phyloP scores from a whole-genome alignment of 1,140 invertebrate species.

The Hestina assimilis region DNA sequence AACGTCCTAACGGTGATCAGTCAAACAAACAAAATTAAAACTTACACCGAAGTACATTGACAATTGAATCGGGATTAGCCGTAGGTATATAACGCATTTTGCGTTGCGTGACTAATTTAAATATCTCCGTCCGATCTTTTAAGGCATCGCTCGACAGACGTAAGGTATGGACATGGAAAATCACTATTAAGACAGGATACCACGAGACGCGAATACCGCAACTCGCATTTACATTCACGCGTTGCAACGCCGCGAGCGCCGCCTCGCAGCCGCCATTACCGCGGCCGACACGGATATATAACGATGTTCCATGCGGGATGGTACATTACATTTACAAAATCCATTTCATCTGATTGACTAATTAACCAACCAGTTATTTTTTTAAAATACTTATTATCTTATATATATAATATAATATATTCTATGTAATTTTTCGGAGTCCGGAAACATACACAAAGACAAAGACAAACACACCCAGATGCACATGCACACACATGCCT shows the following conservation, averaged over 20 bases:
- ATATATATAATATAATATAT: too few species aligned
- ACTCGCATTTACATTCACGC: conserved; percentile 29
- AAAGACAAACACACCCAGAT: too few species aligned
- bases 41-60: too few species aligned
- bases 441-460: too few species aligned
- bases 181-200: conserved; percentile 24
- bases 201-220: conserved; percentile 20
- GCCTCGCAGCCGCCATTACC: conserved; percentile 21
- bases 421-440: too few species aligned
- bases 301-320: background rate
- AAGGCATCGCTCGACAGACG: conserved; percentile 7
- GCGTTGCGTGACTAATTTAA: conserved; percentile 18
- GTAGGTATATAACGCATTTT: background rate
- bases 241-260: conserved; percentile 12
- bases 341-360: too few species aligned
- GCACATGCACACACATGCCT: too few species aligned
- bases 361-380: too few species aligned
- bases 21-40: too few species aligned
- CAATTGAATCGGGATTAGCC: background rate
- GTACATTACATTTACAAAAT: background rate
- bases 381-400: too few species aligned
- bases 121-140: conserved; percentile 9
- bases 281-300: conserved; percentile 11
- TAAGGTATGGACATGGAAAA: conserved; percentile 23
- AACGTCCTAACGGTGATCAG: too few species aligned